Evolutionary conservation across 2,888 invertebrate genomes (phyloP), one percentile per base, ranked within the genome.

Genomic region (Pyrochroa serraticornis): DNA sequence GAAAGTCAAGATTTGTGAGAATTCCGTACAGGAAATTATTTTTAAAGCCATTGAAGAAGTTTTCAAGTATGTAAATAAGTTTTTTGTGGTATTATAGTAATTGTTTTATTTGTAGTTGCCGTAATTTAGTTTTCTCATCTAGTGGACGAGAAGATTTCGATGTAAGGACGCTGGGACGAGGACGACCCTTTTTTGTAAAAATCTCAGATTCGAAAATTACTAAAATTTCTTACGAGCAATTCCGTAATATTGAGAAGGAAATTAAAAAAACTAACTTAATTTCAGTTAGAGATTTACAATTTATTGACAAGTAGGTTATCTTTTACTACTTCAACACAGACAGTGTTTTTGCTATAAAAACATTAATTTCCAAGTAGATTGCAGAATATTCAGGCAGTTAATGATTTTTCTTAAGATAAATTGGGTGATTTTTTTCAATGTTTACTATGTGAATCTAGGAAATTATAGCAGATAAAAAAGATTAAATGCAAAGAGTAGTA

Each of bases 121-220:
- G 41, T 1, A 36, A 60, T 30, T 66, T 79, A 61, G 91, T 90
- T 73, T 94, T 97, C 80, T 86, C 92, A 66, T 87, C 96, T 1
- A 95, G 97, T 48, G 97, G 98, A 0, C 83, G 99, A 35, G 98
- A 99, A 80, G 99, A 99, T 80, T 93, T 97, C 0, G 99, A 99
- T 81, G 98, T 98, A 0, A 83, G 96, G 55, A 97, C 94, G 80
- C 80, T 99, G 59, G 95, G 96, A 0, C 83, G 87, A 58, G 98
- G 98, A 0, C 82, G 98, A 6, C 98, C 98, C 0, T 99, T 98
- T 81, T 92, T 92, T 0, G 81, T 97, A 0, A 95, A 97, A 83
- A 84, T 95, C 36, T 72, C 86, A 0, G 87, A 92, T 77, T 88
- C 92, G 0, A 82, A 80, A 61, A 75, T 81, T 13, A 82, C 84